Base-by-base conservation (phyloP, 2,888 invertebrate species). In the Mythimna lalbum region DNA sequence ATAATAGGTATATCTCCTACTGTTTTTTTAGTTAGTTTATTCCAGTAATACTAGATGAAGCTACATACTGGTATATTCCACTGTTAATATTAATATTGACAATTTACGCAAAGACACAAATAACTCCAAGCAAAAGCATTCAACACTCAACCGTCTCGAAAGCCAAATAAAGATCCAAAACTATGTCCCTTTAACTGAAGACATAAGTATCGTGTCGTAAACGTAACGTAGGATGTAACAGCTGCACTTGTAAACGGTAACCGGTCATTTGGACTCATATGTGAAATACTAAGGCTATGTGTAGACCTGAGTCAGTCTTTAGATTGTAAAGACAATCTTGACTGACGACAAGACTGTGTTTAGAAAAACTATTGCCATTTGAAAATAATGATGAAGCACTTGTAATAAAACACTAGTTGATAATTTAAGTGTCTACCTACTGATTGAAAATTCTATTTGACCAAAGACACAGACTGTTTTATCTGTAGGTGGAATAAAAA, bases 191-290 rank as follows among this genome's bases (percentile, higher is more conserved):
- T 74, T 78, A 53, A 31, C 57, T 57, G 63, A 78, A 78, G 62
- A 49, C 56, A 27, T 55, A 47, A 78, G 36, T 71, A 72, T 78
- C 39, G 39, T 33, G 62, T 77, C 77, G 56, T 57, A 78, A 78
- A 74, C 21, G 36, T 57, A 47, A 62, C 73, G 56, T 78, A 57
- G 52, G 78, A 5, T 62, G 47, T 31, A 62, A 75, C 59, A 36
- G 21, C 62, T 63, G 50, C 43, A 74, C n/a, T 61, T 74, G 52
- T 52, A 50, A 63, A 63, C 63, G 73, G 63, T 49, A 78, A 75
- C 79, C 49, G 49, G 74, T 60, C 39, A 75, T 75, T 56, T 63
- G 12, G 39, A 78, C 49, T 73, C 73, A 78, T 78, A 78, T 63
- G 79, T 50, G 69, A 80, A 64, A 66, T 59, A 64, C 31, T 76